phyloP scores from a whole-genome alignment of 2,113 vertebrate genomes.

The Anas platyrhynchos region DNA sequence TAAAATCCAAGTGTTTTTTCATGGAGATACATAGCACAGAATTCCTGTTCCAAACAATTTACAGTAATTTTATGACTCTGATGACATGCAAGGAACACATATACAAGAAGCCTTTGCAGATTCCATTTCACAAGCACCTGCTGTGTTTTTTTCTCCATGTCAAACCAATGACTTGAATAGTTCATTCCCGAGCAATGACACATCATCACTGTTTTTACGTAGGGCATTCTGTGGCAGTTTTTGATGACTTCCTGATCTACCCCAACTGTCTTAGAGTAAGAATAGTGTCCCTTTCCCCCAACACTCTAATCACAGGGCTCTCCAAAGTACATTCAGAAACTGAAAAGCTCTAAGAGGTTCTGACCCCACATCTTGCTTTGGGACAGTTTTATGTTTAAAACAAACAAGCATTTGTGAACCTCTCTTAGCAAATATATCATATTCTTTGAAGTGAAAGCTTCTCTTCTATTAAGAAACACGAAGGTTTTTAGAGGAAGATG shows the following conservation, averaged over 20 bases:
- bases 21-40: background rate
- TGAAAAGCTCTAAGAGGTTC: background rate
- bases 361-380: background rate
- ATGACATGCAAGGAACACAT: background rate
- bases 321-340: background rate
- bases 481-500: background rate
- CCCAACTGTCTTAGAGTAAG: background rate
- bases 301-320: background rate
- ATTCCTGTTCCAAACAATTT: background rate
- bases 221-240: background rate
- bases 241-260: background rate
- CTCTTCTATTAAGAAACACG: background rate
- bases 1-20: background rate
- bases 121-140: background rate
- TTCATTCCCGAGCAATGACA: background rate
- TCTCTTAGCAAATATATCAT: background rate
- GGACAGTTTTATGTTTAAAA: background rate
- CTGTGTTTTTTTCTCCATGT: background rate
- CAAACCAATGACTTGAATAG: background rate
- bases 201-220: background rate
- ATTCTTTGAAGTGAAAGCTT: background rate
- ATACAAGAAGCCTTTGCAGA: background rate
- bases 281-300: background rate
- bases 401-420: background rate
- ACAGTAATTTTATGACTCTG: background rate